Percentiles rank a stretch among this genome's conserved stretches.
Evolutionary conservation across 2,113 vertebrate genomes (phyloP).

Genomic region (Heterochromis multidens): DNA sequence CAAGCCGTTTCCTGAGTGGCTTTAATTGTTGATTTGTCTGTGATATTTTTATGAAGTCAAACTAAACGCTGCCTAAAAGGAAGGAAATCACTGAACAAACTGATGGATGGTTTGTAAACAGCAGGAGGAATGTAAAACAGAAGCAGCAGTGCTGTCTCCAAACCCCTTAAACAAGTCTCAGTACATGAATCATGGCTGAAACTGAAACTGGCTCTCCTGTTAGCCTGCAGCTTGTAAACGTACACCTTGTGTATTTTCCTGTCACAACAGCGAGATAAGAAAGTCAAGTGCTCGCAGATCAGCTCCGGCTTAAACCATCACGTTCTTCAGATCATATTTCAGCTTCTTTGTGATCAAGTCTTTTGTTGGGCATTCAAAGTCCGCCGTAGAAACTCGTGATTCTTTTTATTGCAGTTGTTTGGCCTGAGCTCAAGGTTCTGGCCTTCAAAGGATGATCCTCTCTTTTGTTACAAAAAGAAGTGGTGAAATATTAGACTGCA

Average conservation of each 20-base stretch:
- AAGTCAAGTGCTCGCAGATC: background rate
- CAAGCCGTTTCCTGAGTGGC: background rate
- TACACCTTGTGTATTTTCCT: background rate
- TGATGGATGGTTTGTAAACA: background rate
- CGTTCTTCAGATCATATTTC: background rate
- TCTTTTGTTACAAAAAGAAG: background rate
- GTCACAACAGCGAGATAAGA: background rate
- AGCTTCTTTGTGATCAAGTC: background rate
- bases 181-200: background rate
- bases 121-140: background rate
- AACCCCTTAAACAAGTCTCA: background rate
- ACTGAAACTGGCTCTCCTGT: background rate
- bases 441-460: background rate
- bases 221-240: background rate
- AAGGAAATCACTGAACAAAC: background rate
- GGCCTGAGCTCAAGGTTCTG: background rate
- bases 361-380: background rate
- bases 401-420: background rate
- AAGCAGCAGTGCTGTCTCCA: background rate
- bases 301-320: background rate
- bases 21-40: background rate
- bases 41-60: background rate
- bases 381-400: background rate
- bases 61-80: background rate
- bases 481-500: background rate